A percentile compares a stretch with the other conserved stretches of the same genome.
phyloP scores from a whole-genome alignment of 2,888 invertebrate genomes.

The Tethea ocularis region DNA sequence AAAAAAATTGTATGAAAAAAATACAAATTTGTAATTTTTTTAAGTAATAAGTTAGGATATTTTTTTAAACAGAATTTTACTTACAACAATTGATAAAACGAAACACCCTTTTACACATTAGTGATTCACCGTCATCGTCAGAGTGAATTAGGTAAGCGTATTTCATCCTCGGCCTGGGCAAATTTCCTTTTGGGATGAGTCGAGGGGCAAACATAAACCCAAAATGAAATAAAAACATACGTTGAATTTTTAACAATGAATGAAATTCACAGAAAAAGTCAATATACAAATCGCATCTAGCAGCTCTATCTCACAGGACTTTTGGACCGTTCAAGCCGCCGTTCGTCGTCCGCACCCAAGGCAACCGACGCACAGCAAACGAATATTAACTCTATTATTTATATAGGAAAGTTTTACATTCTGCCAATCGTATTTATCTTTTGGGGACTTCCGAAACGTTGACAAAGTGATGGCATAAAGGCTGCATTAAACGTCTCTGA shows the following conservation, averaged over 20 bases:
- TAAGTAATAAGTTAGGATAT: too few species aligned
- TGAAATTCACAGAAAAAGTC: neutral
- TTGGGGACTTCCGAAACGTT: neutral
- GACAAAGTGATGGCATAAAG: constrained; percentile 1
- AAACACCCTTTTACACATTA: too few species aligned
- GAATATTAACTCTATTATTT: constrained; percentile 40
- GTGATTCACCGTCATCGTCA: too few species aligned
- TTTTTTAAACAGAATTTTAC: too few species aligned
- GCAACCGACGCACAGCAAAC: constrained; percentile 42
- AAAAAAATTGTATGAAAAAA: too few species aligned
- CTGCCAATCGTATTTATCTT: neutral
- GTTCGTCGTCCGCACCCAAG: constrained; percentile 57
- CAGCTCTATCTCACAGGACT: constrained; percentile 39
- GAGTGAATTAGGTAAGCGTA: too few species aligned
- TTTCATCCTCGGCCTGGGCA: too few species aligned
- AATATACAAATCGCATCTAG: constrained; percentile 35
- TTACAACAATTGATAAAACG: too few species aligned
- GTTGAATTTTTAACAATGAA: neutral
- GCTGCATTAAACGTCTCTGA: neutral
- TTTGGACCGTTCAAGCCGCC: constrained; percentile 38
- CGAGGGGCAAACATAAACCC: too few species aligned
- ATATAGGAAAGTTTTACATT: constrained; percentile 4
- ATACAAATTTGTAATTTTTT: too few species aligned
- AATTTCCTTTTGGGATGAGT: too few species aligned
- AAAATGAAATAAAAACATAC: too few species aligned